Evolutionary conservation across 2,797 vertebrate species (phyloP), one percentile per base, ranked within the genome.

Genomic region (Hapalemur alaotrensis): DNA sequence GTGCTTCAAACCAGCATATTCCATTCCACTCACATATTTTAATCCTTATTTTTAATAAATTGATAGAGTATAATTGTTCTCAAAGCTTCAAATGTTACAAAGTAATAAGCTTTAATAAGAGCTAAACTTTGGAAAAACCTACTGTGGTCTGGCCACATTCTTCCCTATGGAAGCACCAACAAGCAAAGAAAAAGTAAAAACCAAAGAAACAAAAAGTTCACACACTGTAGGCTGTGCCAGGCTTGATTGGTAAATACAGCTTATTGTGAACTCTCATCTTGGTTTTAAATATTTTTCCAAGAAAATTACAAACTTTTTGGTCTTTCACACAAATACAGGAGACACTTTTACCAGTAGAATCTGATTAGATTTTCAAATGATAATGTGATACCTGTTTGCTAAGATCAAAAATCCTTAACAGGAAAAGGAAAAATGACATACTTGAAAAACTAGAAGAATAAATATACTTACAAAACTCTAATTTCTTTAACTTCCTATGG

Each of bases 11-110:
- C 20, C 22, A 35, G 22, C 11, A 38, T 25, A 61, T 14, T 61
- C 52, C 6, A 32, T 59, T 80, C 14, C 35, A 23, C 57, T 72
- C 32, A 54, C 11, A 61, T 54, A 86, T 73, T 23, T 75, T 46
- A 80, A 95, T 89, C 13, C 41, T 89, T 94, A 92, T n/a, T 83
- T 91, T 86, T 90, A 73, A 96, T 84, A 73, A 94, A 59, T 1
- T 73, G 65, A 48, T 22, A 87, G 7, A 73, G 7, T 32, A 32
- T 63, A 65, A 83, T 35, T 28, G 73, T 82, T 89, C 65, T 63
- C 25, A 95, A 97, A 63, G 15, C 8, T 67, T 91, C 73, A 50
- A 78, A 50, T 72, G 22, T 85, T n/a, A 75, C 30, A 73, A 89
- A 84, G 82, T 30, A 63, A 48, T 38, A 76, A 93, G 43, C 7